A percentile compares a stretch with the other conserved stretches of the same genome.
Evolutionary conservation across 2,113 vertebrate genomes (phyloP).

Genomic region (Telmatochromis sp.): DNA sequence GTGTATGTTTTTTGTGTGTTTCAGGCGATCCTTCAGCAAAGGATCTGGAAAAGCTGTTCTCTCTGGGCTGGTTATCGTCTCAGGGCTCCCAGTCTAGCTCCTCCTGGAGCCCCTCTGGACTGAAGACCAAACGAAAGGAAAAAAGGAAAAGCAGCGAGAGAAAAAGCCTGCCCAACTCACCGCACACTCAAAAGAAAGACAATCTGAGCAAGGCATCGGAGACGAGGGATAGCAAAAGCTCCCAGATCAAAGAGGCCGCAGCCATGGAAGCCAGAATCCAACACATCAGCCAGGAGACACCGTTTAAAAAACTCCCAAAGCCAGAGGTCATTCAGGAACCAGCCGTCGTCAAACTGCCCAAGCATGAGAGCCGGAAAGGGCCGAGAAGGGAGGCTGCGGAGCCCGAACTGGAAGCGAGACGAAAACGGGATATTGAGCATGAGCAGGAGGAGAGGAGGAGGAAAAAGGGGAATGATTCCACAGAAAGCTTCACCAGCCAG

Average conservation of each 20-base stretch:
- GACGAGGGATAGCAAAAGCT: not conserved
- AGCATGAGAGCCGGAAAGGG: constrained; percentile 14
- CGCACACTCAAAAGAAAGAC: constrained; percentile 7
- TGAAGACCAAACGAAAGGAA: constrained; percentile 47
- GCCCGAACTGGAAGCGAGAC: not conserved
- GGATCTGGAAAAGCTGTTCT: constrained; percentile 70
- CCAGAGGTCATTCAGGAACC: not conserved
- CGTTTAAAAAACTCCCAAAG: not conserved
- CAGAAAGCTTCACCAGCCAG: constrained; percentile 16
- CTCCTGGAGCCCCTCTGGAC: constrained; percentile 70
- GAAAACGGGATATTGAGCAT: not conserved
- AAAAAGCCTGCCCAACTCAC: constrained; percentile 59
- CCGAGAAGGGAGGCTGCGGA: not conserved
- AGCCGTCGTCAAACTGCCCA: not conserved
- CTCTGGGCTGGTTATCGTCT: constrained; percentile 73
- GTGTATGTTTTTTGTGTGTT: not conserved
- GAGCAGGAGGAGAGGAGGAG: constrained; percentile 33
- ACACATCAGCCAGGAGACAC: not conserved
- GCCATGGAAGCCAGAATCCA: not conserved
- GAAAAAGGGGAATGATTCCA: constrained; percentile 18
- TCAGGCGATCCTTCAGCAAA: constrained; percentile 27
- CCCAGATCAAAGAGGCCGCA: not conserved
- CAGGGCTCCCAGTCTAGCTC: constrained; percentile 72
- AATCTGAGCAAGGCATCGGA: not conserved
- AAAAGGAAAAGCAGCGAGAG: constrained; percentile 62